phyloP scores from a whole-genome alignment of 2,113 vertebrate genomes.

The Cheilinus undulatus region DNA sequence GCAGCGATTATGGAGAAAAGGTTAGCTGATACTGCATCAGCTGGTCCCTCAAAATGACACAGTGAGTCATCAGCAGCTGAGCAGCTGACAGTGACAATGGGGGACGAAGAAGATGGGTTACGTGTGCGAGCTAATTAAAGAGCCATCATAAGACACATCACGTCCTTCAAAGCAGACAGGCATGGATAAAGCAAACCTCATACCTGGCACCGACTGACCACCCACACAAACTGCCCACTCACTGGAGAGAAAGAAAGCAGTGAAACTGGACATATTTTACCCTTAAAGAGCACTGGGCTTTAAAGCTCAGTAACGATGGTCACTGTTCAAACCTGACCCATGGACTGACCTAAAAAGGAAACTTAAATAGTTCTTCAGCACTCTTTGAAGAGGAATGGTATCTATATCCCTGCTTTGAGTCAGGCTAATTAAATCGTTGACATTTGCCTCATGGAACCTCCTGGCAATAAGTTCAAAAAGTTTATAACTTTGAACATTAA shows the following conservation, averaged over 20 bases:
- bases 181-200: neutral
- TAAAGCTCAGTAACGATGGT: constrained; percentile 11
- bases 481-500: constrained; percentile 36
- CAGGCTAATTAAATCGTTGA: constrained; percentile 60
- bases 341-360: constrained; percentile 14
- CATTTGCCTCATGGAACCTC: constrained; percentile 41
- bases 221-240: constrained; percentile 1
- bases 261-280: constrained; percentile 5
- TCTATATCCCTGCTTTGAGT: constrained; percentile 23
- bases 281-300: neutral
- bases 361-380: constrained; percentile 20
- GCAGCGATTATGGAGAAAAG: constrained; percentile 75
- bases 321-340: constrained; percentile 27
- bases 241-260: neutral
- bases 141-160: constrained; percentile 10
- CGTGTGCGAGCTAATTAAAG: constrained; percentile 50
- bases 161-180: constrained; percentile 1
- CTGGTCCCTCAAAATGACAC: constrained; percentile 22
- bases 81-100: constrained; percentile 1
- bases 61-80: constrained; percentile 49
- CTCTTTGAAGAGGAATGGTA: constrained; percentile 57
- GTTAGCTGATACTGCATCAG: constrained; percentile 60
- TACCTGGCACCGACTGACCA: neutral
- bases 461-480: constrained; percentile 27
- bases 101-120: constrained; percentile 6